phyloP scores from a whole-genome alignment of 2,888 invertebrate species.

The Bruchidius siliquastri region DNA sequence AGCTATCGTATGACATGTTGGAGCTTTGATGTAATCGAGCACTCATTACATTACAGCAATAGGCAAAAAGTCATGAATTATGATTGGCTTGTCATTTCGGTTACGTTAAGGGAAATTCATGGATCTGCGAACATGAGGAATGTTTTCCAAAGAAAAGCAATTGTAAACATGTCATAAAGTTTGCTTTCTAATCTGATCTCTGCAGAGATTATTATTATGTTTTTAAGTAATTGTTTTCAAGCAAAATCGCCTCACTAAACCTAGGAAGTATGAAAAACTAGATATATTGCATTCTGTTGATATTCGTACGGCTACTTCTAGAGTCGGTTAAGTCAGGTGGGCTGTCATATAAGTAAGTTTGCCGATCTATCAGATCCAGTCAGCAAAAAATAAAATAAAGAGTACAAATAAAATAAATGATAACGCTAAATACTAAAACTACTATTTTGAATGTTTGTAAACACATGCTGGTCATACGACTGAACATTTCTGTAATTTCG shows the following conservation, averaged over 20 bases:
- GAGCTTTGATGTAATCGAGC: not conserved
- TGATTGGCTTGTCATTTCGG: not conserved
- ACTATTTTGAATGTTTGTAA: too few relatives aligned
- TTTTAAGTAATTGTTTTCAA: not conserved
- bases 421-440: too few relatives aligned
- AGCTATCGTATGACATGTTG: not conserved
- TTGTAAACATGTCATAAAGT: not conserved
- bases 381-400: too few relatives aligned
- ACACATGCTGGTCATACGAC: too few relatives aligned
- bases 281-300: too few relatives aligned
- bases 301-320: too few relatives aligned
- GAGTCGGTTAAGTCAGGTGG: too few relatives aligned
- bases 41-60: not conserved
- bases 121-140: not conserved
- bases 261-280: not conserved
- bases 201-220: not conserved
- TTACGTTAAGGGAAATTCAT: not conserved
- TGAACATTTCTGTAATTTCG: too few relatives aligned
- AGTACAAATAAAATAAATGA: too few relatives aligned
- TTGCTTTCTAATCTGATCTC: not conserved
- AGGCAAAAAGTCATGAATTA: not conserved
- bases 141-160: not conserved
- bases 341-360: too few relatives aligned
- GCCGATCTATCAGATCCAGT: too few relatives aligned
- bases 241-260: not conserved